Base-by-base conservation (phyloP, 2,888 invertebrate species). In the Palloptera scutellata region DNA sequence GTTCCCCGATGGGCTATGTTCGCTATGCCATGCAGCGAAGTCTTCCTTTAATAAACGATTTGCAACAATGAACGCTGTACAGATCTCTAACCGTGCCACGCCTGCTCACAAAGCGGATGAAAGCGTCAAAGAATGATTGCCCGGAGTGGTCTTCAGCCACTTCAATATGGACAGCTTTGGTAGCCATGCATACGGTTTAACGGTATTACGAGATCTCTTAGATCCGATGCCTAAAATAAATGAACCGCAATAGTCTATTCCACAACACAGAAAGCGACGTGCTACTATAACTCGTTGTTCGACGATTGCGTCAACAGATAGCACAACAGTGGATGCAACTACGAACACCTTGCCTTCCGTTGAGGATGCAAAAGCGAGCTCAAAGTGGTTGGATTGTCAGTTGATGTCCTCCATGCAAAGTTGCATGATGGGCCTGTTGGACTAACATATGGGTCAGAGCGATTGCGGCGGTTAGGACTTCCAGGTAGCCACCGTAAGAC, bases 121-220 rank as follows among this genome's bases (percentile, higher is more conserved):
- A 71, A 9, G 67, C 67, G 45, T 61, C 60, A 15, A 65, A 11
- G 19, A 68, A 70, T 0, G 64, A 68, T 20, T 45, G 43, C 19
- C 61, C 57, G 0, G 67, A 64, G 0, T 67, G 58, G 45, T 71
- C 65, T 1, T 67, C 69, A 1, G 62, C 62, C 17, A 68, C 64
- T 42, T 67, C 67, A 17, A 70, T 66, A 43, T 67, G 70, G 9
- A 66, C 61, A 19, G 67, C 67, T 40, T 67, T 70, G 17, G 55
- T 67, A 9, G 60, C 67, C 64, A 67, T 70, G 51, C 70, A 69
- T 42, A 69, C 48, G 45, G 60, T 41, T 64, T 55, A 1, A 55
- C 55, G 10, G 58, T 66, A 1, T 40, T 19, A 12, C 66, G 51
- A 48, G 66, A 66, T 48, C 66, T 17, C 48, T 66, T 66, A 5